Conservation (phyloP, 2,888 invertebrate species). For the Watsonalla cultraria region DNA sequence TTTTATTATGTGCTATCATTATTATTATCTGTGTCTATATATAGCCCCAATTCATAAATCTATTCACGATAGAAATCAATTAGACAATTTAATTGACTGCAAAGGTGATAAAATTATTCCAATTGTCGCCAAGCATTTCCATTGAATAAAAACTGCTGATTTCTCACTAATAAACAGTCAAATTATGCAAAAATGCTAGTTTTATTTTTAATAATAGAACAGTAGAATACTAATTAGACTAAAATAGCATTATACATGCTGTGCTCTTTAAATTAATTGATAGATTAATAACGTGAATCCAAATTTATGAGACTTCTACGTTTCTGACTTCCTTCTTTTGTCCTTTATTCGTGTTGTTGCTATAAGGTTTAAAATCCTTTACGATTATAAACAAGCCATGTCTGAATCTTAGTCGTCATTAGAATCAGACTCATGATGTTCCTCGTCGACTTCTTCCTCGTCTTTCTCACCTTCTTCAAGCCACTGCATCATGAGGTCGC, state of each 20-base stretch:
- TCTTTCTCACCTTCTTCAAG: conserved; percentile 61
- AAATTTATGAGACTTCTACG: too few species aligned
- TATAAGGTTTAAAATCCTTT: too few species aligned
- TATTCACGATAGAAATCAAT: conserved; percentile 4
- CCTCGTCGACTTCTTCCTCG: conserved; percentile 46
- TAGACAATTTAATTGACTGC: conserved; percentile 12
- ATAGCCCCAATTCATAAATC: conserved; percentile 18
- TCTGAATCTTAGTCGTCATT: conserved; percentile 12
- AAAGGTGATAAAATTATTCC: conserved; percentile 4
- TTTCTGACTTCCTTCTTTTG: too few species aligned
- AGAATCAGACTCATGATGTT: conserved; percentile 33
- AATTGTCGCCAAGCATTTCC: conserved; percentile 7
- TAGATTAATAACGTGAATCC: too few species aligned
- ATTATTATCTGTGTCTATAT: background rate
- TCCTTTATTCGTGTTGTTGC: too few species aligned
- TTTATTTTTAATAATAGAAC: background rate
- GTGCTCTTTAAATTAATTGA: too few species aligned
- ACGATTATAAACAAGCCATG: too few species aligned
- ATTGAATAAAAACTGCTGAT: background rate
- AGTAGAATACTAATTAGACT: background rate
- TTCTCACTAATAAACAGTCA: background rate
- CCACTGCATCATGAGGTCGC: conserved; percentile 55
- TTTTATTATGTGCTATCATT: too few species aligned
- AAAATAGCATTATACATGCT: background rate
- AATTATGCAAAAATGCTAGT: background rate